Evolutionary conservation across 2,113 vertebrate species (phyloP).

Genomic region (Pipra filicauda): DNA sequence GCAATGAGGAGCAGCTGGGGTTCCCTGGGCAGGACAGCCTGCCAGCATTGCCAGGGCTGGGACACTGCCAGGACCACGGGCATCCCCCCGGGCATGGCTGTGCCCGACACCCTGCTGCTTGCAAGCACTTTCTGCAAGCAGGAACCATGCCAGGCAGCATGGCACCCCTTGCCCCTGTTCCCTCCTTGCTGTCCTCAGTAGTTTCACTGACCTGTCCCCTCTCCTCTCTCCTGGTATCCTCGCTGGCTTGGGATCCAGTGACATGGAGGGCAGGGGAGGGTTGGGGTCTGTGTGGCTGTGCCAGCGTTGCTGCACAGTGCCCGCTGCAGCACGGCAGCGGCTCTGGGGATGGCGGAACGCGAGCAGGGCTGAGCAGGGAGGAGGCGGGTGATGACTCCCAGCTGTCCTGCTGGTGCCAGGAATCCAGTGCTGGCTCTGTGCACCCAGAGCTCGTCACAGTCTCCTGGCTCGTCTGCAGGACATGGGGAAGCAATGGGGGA

Average conservation of each 20-base stretch:
- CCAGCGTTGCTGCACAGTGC: neutral
- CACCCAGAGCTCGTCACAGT: slow-evolving; percentile 57
- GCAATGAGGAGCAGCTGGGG: neutral
- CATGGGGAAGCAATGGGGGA: neutral
- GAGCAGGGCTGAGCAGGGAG: neutral
- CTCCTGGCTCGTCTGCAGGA: slow-evolving; percentile 34
- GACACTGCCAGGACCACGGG: neutral
- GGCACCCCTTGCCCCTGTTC: neutral
- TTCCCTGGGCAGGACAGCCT: accelerated
- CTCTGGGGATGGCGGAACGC: neutral
- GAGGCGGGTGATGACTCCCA: slow-evolving; percentile 35
- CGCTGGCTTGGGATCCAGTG: neutral
- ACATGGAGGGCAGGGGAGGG: neutral
- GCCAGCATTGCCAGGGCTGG: neutral
- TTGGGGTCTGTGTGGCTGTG: neutral
- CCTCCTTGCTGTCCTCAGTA: neutral
- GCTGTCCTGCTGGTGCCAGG: slow-evolving; percentile 24
- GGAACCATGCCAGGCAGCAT: neutral
- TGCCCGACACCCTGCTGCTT: neutral
- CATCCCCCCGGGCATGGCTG: neutral
- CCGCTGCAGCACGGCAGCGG: neutral
- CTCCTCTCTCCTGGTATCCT: neutral
- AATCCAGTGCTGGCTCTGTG: slow-evolving; percentile 34
- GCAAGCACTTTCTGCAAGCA: neutral
- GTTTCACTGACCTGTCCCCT: slow-evolving; percentile 12